Evolutionary conservation across 2,113 vertebrate genomes (phyloP), one percentile per base, ranked within the genome.

Genomic region (Hemibagrus wyckioides): DNA sequence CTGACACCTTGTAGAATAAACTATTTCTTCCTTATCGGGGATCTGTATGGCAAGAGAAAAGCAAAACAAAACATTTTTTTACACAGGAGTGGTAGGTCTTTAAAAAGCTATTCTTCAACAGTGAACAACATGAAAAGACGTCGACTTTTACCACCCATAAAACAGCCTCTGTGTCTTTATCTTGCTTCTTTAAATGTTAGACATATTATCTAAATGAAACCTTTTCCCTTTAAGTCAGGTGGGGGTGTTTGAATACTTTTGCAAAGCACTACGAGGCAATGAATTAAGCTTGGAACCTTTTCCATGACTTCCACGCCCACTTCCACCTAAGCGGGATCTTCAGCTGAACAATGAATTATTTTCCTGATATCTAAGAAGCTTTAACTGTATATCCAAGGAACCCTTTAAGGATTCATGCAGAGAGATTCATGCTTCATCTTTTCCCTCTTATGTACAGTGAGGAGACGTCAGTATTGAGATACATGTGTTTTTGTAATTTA

Each of bases 1-100:
- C 50, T 77, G 33, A 57, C 61, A 77, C 59, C 30, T 36, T 80
- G 61, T 69, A 80, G 44, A 69, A 54, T 86, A 86, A 80, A 80
- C 75, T 65, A 25, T 33, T 48, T n/a, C 6, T 19, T 17, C n/a
- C 83, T 84, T 85, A 79, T 48, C 59, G 67, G 84, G 13, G 30
- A 52, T 67, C 61, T 56, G 19, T 14, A 36, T 86, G 39, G 59
- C 76, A 56, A 69, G 50, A 61, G 39, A 50, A 30, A 56, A 69
- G 50, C 48, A 28, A 50, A 30, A 73, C 9, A 48, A 48, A 19
- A n/a, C n/a, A n/a, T n/a, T n/a, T n/a, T n/a, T 50, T 85, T 77
- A 79, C 39, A 19, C n/a, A 85, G 56, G 41, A 39, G 63, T 28
- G 30, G n/a, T 44, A 36, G 73, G n/a, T 65, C 73, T 80, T 80